Percentiles rank a stretch among this genome's conserved stretches.
These are phyloP conservation scores for Nephila pilipes DNA, from an alignment of 1,140 invertebrate genomes.

Conservation along the genomic window DNA sequence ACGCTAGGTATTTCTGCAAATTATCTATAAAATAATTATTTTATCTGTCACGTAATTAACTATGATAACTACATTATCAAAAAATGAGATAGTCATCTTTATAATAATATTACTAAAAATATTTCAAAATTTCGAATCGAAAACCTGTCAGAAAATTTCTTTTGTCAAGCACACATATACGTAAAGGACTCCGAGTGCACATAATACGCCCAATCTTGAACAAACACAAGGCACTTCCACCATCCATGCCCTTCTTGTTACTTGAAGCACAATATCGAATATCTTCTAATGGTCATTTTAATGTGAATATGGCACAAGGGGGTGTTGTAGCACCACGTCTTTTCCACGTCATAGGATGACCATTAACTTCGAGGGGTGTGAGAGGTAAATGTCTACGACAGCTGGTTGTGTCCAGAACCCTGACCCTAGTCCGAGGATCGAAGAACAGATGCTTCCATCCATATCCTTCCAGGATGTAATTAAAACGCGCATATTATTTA, in stretches of 20 bases:
- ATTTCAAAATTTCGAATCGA: too few species aligned
- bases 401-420: background rate
- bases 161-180: too few species aligned
- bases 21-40: too few species aligned
- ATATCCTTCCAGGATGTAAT: background rate
- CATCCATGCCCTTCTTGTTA: background rate
- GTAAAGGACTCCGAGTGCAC: too few species aligned
- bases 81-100: too few species aligned
- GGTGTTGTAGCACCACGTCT: slow-evolving; percentile 4
- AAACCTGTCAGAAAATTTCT: too few species aligned
- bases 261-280: slow-evolving; percentile 23
- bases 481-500: slow-evolving; percentile 23
- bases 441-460: background rate
- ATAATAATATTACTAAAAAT: too few species aligned
- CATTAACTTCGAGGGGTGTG: background rate
- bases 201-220: background rate
- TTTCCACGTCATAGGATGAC: slow-evolving; percentile 53
- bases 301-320: background rate
- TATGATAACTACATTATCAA: too few species aligned
- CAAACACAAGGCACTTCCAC: background rate
- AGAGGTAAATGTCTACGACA: background rate
- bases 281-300: slow-evolving; percentile 24
- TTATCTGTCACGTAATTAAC: too few species aligned
- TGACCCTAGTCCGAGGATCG: background rate
- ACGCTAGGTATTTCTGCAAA: too few species aligned